These are phyloP conservation scores for Pachypeltis micranthus DNA, from an alignment of 1,140 invertebrate species.

Conservation along the genomic window DNA sequence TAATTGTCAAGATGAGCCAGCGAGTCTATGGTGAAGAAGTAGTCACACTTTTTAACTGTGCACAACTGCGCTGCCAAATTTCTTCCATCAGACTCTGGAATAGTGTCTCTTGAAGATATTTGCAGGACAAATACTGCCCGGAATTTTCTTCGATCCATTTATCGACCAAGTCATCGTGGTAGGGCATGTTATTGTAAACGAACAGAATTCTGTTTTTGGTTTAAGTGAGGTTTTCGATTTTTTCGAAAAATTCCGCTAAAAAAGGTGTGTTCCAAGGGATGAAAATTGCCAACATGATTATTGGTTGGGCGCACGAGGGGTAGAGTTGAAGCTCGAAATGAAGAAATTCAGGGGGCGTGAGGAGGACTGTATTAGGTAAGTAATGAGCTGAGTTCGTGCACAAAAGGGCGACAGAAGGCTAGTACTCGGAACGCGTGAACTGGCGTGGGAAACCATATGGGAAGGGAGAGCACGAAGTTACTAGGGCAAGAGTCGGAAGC, in stretches of 20 bases:
- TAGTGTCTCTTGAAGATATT: slow-evolving; percentile 50
- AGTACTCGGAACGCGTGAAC: no score
- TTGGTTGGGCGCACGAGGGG: slow-evolving; percentile 48
- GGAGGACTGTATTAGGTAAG: no score
- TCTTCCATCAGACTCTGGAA: slow-evolving; percentile 63
- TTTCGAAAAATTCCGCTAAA: slow-evolving; percentile 73
- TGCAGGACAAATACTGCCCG: slow-evolving; percentile 46
- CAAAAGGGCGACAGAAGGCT: no score
- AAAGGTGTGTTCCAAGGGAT: slow-evolving; percentile 83
- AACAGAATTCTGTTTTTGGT: slow-evolving; percentile 77
- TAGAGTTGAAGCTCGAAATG: no score
- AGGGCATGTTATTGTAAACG: slow-evolving; percentile 64
- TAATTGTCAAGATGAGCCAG: slow-evolving; percentile 77
- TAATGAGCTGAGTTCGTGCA: no score
- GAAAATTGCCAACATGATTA: slow-evolving; percentile 68
- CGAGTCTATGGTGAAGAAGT: slow-evolving; percentile 73
- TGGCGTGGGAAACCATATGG: no score
- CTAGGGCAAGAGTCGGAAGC: no score
- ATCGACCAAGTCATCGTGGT: slow-evolving; percentile 55
- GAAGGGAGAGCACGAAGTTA: no score
- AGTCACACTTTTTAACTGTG: slow-evolving; percentile 62
- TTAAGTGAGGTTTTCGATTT: slow-evolving; percentile 61
- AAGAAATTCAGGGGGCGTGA: no score
- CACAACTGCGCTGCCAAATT: slow-evolving; percentile 74
- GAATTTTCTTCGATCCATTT: slow-evolving; percentile 47